Evolutionary conservation across 2,888 invertebrate species (phyloP), one percentile per base, ranked within the genome.

Genomic region (Nymphalis c-album): DNA sequence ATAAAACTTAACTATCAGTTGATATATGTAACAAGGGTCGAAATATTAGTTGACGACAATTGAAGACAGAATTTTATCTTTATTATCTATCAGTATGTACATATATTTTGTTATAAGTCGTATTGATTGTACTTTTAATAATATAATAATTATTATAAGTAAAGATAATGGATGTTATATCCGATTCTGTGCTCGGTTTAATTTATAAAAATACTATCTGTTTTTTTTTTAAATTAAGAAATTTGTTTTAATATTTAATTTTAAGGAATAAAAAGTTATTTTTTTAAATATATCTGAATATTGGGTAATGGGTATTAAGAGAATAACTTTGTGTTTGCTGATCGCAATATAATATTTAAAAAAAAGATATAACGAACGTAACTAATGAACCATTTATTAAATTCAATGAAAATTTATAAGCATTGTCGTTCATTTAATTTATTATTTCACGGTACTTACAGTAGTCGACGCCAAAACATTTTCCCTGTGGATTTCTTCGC

Each of bases 391-490:
- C 13, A 40, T 13, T 13, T 13, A 13, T 13, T 40, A 3, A 40
- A 40, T 1, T 40, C 2, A 40, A 40, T 40, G 13, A 40, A 26
- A 35, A 46, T 45, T 46, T 2, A 47, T 13, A 26, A 22, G 57
- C 26, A 1, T 22, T 2, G 2, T 48, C 26, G n/a, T 51, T n/a
- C 18, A 18, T 7, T 26, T 35, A 59, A 58, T 51, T 47, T 46
- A 60, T 70, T 60, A 59, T 64, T 77, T 17, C 57, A 40, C 57
- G 18, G 57, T 82, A 90, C 91, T 91, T 80, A 91, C 90, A 80
- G 62, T 73, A 85, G 75, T 85, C 87, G 85, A 68, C 85, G 82
- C 90, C 88, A 88, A 80, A 88, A 87, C 92, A 92, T 92, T 76
- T 83, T 88, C 84, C 82, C 81, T 65, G 73, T 71, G 79, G 82